Evolutionary conservation across 2,113 vertebrate species (phyloP).

Genomic region (Lophochroa leadbeateri): DNA sequence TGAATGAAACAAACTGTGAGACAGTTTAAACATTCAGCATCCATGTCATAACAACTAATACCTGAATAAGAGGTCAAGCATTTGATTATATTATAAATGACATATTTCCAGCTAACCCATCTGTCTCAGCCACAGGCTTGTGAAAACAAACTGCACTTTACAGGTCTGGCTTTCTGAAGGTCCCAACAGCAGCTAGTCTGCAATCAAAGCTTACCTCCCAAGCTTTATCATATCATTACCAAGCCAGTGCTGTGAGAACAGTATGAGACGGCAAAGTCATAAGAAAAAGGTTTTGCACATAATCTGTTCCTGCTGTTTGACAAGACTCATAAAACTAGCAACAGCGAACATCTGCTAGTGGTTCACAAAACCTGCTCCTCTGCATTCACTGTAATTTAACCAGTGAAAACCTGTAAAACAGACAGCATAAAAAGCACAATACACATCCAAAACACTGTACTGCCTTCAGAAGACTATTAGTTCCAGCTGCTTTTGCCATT

Average conservation of each 20-base stretch:
- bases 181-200: neutral
- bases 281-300: neutral
- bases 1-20: neutral
- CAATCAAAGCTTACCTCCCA: conserved; percentile 39
- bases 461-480: neutral
- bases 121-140: neutral
- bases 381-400: neutral
- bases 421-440: neutral
- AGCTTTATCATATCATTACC: conserved; percentile 26
- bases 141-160: neutral
- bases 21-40: neutral
- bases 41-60: neutral
- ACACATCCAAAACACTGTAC: neutral
- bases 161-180: neutral
- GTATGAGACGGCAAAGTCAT: conserved; percentile 31
- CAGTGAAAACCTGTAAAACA: neutral
- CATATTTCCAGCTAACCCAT: neutral
- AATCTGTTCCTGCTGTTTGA: conserved; percentile 50
- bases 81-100: neutral
- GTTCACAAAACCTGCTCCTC: conserved; percentile 1
- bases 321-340: neutral
- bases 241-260: conserved; percentile 38
- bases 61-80: neutral
- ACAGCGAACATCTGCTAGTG: neutral
- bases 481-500: conserved; percentile 7